Conservation (phyloP, 2,113 vertebrate species). For the Recurvirostra avosetta region DNA sequence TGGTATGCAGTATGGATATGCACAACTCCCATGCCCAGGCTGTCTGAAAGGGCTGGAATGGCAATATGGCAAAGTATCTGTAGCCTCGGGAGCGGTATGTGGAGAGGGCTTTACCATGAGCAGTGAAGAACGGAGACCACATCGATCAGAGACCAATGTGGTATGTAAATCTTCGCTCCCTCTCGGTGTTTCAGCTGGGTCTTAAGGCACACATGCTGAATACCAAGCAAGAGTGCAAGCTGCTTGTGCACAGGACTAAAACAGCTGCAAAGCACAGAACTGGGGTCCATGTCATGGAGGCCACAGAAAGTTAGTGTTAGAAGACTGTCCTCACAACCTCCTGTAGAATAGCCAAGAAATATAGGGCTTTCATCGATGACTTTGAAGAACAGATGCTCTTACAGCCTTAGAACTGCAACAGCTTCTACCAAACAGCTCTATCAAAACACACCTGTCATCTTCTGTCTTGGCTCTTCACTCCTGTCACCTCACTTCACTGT, state of each 20-base stretch:
- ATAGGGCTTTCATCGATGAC: background rate
- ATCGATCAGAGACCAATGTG: background rate
- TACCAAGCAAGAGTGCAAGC: background rate
- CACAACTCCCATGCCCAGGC: background rate
- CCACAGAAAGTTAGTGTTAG: background rate
- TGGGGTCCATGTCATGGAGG: background rate
- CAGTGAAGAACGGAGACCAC: background rate
- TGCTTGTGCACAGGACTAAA: background rate
- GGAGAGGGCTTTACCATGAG: background rate
- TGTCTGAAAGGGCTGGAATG: background rate
- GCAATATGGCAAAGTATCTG: background rate
- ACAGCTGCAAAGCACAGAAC: background rate
- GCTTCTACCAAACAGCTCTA: slow-evolving; percentile 3
- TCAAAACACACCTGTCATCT: background rate
- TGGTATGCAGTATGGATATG: background rate
- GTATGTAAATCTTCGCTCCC: background rate
- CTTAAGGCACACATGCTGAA: background rate
- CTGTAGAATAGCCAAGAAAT: background rate
- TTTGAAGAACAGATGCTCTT: background rate
- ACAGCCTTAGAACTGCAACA: background rate
- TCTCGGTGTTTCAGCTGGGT: background rate
- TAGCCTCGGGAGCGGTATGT: background rate
- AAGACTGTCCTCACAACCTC: background rate
- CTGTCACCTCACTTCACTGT: slow-evolving; percentile 2
- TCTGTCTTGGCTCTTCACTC: slow-evolving; percentile 9